Evolutionary conservation across 1,140 invertebrate genomes (phyloP).

Genomic region (Varroa destructor): DNA sequence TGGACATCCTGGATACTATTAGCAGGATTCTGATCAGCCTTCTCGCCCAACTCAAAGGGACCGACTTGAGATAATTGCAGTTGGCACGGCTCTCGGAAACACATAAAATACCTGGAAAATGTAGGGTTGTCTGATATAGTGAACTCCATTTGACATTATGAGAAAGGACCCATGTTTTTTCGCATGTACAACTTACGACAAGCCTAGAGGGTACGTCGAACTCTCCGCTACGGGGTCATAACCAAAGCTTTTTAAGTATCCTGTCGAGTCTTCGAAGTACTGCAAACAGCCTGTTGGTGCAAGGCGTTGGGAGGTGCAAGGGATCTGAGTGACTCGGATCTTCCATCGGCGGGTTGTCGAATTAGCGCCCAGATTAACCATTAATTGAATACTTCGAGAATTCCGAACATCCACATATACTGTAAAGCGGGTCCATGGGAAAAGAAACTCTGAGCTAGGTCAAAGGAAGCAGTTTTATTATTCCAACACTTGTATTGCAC

Average conservation of each 20-base stretch:
- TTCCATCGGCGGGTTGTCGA: background rate
- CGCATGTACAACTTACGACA: background rate
- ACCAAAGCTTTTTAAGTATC: background rate
- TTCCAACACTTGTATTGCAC: too few species aligned
- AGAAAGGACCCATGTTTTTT: too few species aligned
- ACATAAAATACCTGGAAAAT: slow-evolving; percentile 10
- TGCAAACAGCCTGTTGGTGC: background rate
- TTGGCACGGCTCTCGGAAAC: background rate
- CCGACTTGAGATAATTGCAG: slow-evolving; percentile 5
- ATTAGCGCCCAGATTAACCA: background rate
- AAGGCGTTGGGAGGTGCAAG: background rate
- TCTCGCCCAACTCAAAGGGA: background rate
- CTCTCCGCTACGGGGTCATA: background rate
- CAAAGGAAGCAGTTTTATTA: background rate
- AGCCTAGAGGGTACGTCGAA: background rate
- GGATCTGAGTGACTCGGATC: slow-evolving; percentile 7
- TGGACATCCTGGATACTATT: background rate
- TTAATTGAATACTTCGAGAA: background rate
- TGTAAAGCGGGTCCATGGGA: background rate
- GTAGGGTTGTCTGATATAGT: background rate
- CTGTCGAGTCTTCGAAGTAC: slow-evolving; percentile 6
- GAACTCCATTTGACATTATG: too few species aligned
- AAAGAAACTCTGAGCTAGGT: background rate
- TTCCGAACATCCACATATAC: slow-evolving; percentile 21
- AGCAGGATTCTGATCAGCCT: background rate